phyloP scores from a whole-genome alignment of 2,113 vertebrate species.

The Chionis minor region DNA sequence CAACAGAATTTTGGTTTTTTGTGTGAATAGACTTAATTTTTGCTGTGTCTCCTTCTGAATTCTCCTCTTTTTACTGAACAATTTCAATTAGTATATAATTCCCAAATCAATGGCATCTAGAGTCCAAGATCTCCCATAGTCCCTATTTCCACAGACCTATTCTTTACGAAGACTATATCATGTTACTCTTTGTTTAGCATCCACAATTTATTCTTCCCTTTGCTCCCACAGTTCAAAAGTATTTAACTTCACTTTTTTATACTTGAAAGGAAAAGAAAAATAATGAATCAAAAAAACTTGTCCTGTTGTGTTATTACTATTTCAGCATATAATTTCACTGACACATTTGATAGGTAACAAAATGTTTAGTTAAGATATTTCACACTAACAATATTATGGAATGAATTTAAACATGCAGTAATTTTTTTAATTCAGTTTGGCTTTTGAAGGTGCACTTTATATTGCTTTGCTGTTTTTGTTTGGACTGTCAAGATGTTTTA shows the following conservation, averaged over 20 bases:
- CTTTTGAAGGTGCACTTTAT: not conserved
- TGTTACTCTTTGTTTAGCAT: not conserved
- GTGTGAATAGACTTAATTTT: not conserved
- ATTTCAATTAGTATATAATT: not conserved
- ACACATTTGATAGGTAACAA: not conserved
- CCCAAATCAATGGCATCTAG: not conserved
- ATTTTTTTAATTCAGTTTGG: not conserved
- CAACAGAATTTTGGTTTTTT: fast-evolving
- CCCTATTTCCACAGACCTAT: not conserved
- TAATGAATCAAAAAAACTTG: not conserved
- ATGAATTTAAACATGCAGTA: not conserved
- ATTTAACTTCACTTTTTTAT: not conserved
- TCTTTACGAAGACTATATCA: not conserved
- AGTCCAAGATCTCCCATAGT: not conserved
- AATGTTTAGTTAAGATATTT: not conserved
- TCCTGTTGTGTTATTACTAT: not conserved
- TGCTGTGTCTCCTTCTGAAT: not conserved
- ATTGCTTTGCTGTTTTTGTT: not conserved
- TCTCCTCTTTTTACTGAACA: not conserved
- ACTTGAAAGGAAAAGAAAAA: not conserved
- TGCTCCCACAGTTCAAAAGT: not conserved
- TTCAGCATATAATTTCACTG: not conserved
- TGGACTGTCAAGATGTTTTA: not conserved
- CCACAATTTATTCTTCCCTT: not conserved
- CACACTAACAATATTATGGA: not conserved